phyloP scores from a whole-genome alignment of 2,888 invertebrate genomes.

The Meganola albula region DNA sequence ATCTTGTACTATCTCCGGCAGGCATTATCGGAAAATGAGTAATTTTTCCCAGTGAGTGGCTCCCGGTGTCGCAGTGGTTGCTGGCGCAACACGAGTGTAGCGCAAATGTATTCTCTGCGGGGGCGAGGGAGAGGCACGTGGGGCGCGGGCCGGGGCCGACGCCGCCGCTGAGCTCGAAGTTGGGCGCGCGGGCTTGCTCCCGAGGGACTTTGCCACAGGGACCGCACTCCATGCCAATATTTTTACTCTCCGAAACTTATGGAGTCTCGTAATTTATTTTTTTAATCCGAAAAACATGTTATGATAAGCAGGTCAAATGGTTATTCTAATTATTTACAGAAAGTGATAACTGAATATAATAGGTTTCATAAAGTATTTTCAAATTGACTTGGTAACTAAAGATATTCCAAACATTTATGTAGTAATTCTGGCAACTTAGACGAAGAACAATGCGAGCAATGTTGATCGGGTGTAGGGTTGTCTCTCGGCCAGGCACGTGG shows the following conservation, averaged over 20 bases:
- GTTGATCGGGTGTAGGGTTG: conserved; percentile 44
- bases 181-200: conserved; percentile 74
- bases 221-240: conserved; percentile 48
- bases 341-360: not conserved
- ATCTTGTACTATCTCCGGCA: conserved; percentile 25
- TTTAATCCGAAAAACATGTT: too few species aligned
- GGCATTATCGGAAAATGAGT: conserved; percentile 57
- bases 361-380: not conserved
- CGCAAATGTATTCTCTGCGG: conserved; percentile 76
- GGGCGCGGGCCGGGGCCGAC: conserved; percentile 33
- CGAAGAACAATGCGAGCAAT: conserved; percentile 60
- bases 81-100: conserved; percentile 72
- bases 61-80: conserved; percentile 68
- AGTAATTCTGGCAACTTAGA: conserved; percentile 57
- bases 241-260: conserved; percentile 19
- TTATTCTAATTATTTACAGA: not conserved
- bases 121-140: conserved; percentile 45
- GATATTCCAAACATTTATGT: conserved; percentile 35
- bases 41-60: conserved; percentile 64
- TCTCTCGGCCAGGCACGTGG: conserved; percentile 59
- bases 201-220: conserved; percentile 59
- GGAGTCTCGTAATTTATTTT: conserved; percentile 8
- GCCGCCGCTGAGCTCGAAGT: conserved; percentile 72
- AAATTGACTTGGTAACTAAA: conserved; percentile 8
- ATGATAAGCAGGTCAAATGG: not conserved